phyloP scores from a whole-genome alignment of 92 coral and sea anemone species.

The Palythoa heliodiscus region DNA sequence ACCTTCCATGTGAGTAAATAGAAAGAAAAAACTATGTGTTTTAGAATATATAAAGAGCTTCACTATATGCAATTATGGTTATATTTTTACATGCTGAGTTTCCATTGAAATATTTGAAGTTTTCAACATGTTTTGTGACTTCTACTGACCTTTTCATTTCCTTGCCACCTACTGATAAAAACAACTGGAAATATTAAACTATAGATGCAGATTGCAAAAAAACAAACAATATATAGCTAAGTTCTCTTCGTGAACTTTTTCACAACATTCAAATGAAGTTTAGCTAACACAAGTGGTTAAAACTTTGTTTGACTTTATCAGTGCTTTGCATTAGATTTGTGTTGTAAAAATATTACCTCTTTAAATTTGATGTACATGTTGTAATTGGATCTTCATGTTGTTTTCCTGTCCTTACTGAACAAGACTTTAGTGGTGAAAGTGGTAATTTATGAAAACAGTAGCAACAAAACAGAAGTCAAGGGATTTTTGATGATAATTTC shows the following conservation, averaged over 20 bases:
- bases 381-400: constrained; percentile 7
- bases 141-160: constrained; percentile 19
- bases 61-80: neutral
- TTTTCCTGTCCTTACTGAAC: neutral
- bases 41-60: neutral
- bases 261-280: neutral
- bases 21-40: neutral
- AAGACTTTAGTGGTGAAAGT: neutral
- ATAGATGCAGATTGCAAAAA: neutral
- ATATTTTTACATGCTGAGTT: constrained; percentile 32
- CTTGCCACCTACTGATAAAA: constrained; percentile 22
- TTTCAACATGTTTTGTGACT: constrained; percentile 42
- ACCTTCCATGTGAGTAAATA: neutral
- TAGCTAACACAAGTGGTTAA: neutral
- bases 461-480: neutral
- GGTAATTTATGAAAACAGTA: neutral
- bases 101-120: constrained; percentile 38
- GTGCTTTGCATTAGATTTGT: neutral
- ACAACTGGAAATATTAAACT: neutral
- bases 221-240: neutral
- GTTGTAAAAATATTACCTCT: constrained; percentile 10
- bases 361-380: neutral
- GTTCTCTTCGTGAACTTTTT: neutral
- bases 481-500: neutral
- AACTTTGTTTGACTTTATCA: neutral